These are phyloP conservation scores for Synanthedon myopaeformis DNA, from an alignment of 2,888 invertebrate genomes.

Conservation along the genomic window DNA sequence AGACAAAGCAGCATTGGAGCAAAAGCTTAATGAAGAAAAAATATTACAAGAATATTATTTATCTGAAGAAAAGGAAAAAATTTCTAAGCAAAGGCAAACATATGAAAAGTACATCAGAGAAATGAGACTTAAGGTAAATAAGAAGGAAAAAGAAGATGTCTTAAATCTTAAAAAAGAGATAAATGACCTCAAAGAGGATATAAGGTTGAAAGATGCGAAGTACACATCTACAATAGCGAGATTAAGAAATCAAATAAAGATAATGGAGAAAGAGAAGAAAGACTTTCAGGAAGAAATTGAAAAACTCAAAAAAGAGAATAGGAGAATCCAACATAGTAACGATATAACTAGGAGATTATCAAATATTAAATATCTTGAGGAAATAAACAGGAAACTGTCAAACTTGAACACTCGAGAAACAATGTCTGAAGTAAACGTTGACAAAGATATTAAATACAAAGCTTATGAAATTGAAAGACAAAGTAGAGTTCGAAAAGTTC, in stretches of 20 bases:
- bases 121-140: slow-evolving; percentile 73
- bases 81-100: slow-evolving; percentile 74
- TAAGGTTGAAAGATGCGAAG: slow-evolving; percentile 79
- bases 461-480: slow-evolving; percentile 54
- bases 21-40: slow-evolving; percentile 75
- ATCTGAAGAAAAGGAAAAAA: slow-evolving; percentile 77
- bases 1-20: slow-evolving; percentile 70
- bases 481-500: slow-evolving; percentile 32
- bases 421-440: slow-evolving; percentile 30
- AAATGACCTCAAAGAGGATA: slow-evolving; percentile 73
- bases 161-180: slow-evolving; percentile 74
- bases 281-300: slow-evolving; percentile 75
- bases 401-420: slow-evolving; percentile 38
- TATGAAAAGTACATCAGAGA: slow-evolving; percentile 77
- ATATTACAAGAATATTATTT: slow-evolving; percentile 74
- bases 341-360: slow-evolving; percentile 66
- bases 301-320: slow-evolving; percentile 75
- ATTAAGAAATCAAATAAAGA: slow-evolving; percentile 79
- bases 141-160: slow-evolving; percentile 79
- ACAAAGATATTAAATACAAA: slow-evolving; percentile 46
- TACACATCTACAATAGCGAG: slow-evolving; percentile 79
- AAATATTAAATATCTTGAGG: slow-evolving; percentile 81
- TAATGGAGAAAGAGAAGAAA: slow-evolving; percentile 77
- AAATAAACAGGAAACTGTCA: slow-evolving; percentile 74
- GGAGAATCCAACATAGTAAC: slow-evolving; percentile 72